Evolutionary conservation across 2,113 vertebrate species (phyloP), one percentile per base, ranked within the genome.

Genomic region (Cygnus atratus): DNA sequence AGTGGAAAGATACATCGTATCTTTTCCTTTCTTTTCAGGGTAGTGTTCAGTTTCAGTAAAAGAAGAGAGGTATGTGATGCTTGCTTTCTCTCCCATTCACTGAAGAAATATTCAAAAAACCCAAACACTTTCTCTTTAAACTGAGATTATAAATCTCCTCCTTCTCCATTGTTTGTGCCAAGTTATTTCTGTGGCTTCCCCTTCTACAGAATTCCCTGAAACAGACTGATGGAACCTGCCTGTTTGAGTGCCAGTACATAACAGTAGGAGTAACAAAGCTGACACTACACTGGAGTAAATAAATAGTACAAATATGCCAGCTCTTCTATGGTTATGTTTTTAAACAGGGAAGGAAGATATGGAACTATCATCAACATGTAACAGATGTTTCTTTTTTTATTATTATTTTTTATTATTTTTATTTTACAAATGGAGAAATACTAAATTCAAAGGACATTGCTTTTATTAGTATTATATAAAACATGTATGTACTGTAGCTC

Each of bases 1-100:
- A 87, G 67, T 81, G 90, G 62, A 97, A 97, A 96, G 90, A 85
- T 70, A 37, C 43, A 50, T 50, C 74, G 79, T 93, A 68, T 84
- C 50, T 52, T 52, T 52, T 52, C 50, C 50, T 96, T 95, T 37
- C 92, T 31, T 97, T 96, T 88, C 88, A 92, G 18, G 44, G 66
- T 62, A 80, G 21, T 37, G 10, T 88, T 90, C 63, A 82, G 29
- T 84, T 86, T 35, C 61, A 57, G 72, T 63, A 48, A 26, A 80
- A 79, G 72, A 50, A 46, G 50, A 75, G 70, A 89, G 31, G 19
- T 62, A 3, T n/a, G n/a, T 14, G 39, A 21, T 81, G 57, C 54
- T 67, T 66, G 4, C 46, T 95, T 83, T 78, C 18, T 77, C 43
- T 46, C 67, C 25, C 14, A 26, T 83, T 50, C 37, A 7, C 57